phyloP scores from a whole-genome alignment of 2,888 invertebrate genomes.

The Andrena hattorfiana region DNA sequence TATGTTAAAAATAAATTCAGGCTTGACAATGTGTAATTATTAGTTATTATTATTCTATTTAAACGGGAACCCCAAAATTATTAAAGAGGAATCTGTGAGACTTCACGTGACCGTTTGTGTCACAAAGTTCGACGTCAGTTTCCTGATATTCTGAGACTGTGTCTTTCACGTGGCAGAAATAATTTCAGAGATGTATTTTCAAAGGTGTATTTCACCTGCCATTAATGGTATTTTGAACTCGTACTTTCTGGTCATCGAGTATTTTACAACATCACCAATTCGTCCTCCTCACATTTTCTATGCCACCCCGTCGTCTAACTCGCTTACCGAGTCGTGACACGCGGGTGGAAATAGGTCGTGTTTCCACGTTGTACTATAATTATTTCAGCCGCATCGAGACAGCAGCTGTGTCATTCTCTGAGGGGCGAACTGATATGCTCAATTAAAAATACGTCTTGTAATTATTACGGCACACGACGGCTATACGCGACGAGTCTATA shows the following conservation, averaged over 20 bases:
- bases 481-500: conserved; percentile 21
- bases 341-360: conserved; percentile 16
- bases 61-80: no score
- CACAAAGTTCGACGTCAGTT: no score
- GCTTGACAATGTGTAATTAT: no score
- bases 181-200: no score
- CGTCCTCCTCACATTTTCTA: background rate
- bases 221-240: background rate
- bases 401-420: conserved; percentile 20
- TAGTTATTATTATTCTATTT: no score
- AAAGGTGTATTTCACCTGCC: no score
- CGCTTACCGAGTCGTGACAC: background rate
- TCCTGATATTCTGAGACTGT: no score
- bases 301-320: background rate
- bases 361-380: conserved; percentile 4
- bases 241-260: background rate
- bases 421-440: conserved; percentile 2
- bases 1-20: no score
- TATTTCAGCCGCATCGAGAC: conserved; percentile 8
- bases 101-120: no score
- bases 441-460: conserved; percentile 26
- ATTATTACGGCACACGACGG: background rate
- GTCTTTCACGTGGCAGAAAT: no score
- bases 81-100: no score
- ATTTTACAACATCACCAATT: conserved; percentile 9